Base-by-base conservation (phyloP, 2,888 invertebrate species). In the Ichneumoninae sp. region DNA sequence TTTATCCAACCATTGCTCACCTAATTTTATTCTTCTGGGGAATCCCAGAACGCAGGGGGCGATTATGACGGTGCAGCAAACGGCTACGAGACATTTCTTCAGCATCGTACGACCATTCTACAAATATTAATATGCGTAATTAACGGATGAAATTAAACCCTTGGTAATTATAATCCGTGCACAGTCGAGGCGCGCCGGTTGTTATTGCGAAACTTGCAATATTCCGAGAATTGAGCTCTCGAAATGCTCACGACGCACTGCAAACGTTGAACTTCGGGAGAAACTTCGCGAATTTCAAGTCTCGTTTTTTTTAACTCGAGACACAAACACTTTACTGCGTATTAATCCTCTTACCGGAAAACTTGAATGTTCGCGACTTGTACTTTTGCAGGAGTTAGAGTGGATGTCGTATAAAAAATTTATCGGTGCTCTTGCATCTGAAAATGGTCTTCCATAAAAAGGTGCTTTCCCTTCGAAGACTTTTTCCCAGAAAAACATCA, bases 21-120 rank as follows among this genome's bases (percentile, higher is more conserved):
- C 87, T 19, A 87, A 65, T 54, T 52, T 83, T 47, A 87, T 79
- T 77, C 54, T 85, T 66, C 87, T 90, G 0, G 88, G 79, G 69
- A 89, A 89, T 26, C 71, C 89, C 70, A 83, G 22, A 13, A 87
- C 85, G 52, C 77, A 84, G 47, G 89, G 86, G 16, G 89, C 40
- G 50, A 90, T 75, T 77, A 89, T 76, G 69, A 89, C n/a, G 44
- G 44, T 65, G 57, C 60, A 85, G 33, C 19, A 75, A 6, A 83
- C 36, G 7, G 71, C 69, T 66, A 88, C 83, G 8, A 88, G 57
- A 78, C 57, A 80, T 71, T 87, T 88, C 44, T 68, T 66, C 87
- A 90, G 57, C 91, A 91, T 90, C 86, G 83, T 90, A 76, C 8
- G 40, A 57, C 86, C 88, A 87, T 90, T 88, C 90, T 91, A 77